These are phyloP conservation scores for Drosophila elegans DNA, from an alignment of 1,140 invertebrate genomes.

Conservation along the genomic window DNA sequence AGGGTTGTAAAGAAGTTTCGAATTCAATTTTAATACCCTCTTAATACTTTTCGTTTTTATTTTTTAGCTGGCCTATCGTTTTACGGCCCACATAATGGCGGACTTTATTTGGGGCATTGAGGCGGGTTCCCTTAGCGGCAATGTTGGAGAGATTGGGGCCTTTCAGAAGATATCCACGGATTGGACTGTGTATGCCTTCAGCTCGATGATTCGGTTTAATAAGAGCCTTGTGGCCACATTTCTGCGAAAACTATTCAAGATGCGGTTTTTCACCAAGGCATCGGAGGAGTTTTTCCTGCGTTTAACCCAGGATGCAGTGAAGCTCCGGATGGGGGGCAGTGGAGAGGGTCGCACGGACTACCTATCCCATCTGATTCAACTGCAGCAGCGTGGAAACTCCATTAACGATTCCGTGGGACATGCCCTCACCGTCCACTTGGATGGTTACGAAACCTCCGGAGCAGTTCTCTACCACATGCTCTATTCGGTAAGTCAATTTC, in stretches of 20 bases:
- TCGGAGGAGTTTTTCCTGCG: conserved; percentile 68
- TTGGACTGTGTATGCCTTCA: conserved; percentile 45
- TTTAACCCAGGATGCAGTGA: conserved; percentile 66
- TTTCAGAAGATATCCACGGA: conserved; percentile 57
- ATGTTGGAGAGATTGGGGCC: conserved; percentile 12
- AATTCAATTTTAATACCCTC: no score
- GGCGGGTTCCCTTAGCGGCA: conserved; percentile 64
- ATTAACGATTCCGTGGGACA: conserved; percentile 87
- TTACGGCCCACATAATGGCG: conserved; percentile 85
- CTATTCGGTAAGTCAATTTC: conserved; percentile 58
- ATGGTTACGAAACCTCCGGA: conserved; percentile 87
- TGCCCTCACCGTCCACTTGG: conserved; percentile 86
- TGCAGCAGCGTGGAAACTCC: conserved; percentile 83
- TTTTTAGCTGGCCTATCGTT: conserved; percentile 73
- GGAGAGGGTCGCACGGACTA: conserved; percentile 70
- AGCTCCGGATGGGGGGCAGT: conserved; percentile 54
- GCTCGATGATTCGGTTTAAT: conserved; percentile 40
- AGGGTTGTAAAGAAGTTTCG: no score
- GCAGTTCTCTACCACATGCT: conserved; percentile 68
- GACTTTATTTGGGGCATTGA: conserved; percentile 85
- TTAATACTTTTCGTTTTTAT: no score
- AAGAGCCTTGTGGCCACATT: conserved; percentile 49
- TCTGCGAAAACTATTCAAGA: conserved; percentile 37
- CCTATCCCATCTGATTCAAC: conserved; percentile 76
- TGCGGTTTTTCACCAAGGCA: conserved; percentile 52